phyloP scores from a whole-genome alignment of 2,888 invertebrate genomes.

The Eilema griseolum region DNA sequence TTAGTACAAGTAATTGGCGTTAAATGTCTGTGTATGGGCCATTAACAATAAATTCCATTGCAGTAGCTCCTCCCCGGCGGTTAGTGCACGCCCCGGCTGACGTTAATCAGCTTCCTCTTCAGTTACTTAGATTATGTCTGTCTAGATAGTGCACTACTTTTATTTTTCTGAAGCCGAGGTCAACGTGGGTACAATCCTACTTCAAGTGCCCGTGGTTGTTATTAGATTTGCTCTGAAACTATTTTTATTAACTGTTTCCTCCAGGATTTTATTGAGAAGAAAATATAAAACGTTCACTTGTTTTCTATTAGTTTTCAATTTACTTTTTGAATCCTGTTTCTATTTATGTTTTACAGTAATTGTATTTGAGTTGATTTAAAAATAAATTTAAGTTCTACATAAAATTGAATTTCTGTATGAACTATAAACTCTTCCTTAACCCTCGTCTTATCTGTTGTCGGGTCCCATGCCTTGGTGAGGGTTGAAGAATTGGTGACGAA shows the following conservation, averaged over 20 bases:
- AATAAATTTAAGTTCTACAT: neutral
- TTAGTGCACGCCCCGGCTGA: slow-evolving; percentile 61
- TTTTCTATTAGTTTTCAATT: slow-evolving; percentile 32
- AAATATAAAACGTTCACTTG: slow-evolving; percentile 46
- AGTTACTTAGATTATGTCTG: slow-evolving; percentile 71
- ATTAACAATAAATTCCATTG: slow-evolving; percentile 82
- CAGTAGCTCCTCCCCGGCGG: slow-evolving; percentile 64
- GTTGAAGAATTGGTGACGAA: neutral
- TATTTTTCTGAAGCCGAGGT: slow-evolving; percentile 63
- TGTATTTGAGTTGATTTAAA: neutral
- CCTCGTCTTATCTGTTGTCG: neutral
- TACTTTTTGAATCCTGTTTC: slow-evolving; percentile 5
- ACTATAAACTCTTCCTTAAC: neutral
- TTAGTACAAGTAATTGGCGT: slow-evolving; percentile 71
- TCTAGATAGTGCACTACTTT: slow-evolving; percentile 63
- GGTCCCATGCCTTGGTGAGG: neutral
- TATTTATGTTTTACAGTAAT: neutral
- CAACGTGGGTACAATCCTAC: slow-evolving; percentile 64
- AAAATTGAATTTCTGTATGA: neutral
- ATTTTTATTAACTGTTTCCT: slow-evolving; percentile 54
- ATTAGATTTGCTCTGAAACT: slow-evolving; percentile 64
- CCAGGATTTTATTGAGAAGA: slow-evolving; percentile 48
- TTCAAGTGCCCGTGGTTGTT: slow-evolving; percentile 61
- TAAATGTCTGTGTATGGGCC: slow-evolving; percentile 73
- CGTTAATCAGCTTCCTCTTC: slow-evolving; percentile 80